Conservation (phyloP, 2,797 vertebrate species). For the Dallia pectoralis region DNA sequence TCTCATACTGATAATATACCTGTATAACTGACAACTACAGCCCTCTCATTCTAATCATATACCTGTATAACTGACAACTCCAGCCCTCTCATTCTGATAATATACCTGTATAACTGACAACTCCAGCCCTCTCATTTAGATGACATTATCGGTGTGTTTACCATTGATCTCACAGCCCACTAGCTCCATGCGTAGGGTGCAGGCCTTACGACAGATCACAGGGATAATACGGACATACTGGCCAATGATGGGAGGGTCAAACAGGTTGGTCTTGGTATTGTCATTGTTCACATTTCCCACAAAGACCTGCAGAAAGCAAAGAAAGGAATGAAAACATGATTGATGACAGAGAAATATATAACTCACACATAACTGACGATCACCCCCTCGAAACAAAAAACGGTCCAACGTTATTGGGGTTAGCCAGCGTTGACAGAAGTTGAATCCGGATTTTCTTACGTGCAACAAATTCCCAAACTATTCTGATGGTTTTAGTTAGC, state of each 20-base stretch:
- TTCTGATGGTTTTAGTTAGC: too few relatives aligned
- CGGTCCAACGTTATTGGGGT: too few relatives aligned
- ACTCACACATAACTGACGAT: neutral
- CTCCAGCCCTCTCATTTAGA: too few relatives aligned
- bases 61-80: neutral
- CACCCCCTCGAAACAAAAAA: neutral
- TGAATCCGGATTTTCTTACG: too few relatives aligned
- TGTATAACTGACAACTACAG: neutral
- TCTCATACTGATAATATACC: too few relatives aligned
- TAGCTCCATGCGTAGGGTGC: slow-evolving; percentile 92
- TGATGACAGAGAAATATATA: neutral
- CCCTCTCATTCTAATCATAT: neutral
- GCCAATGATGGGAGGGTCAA: slow-evolving; percentile 81
- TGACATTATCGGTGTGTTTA: slow-evolving; percentile 61
- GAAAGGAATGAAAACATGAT: neutral
- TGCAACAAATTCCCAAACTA: too few relatives aligned
- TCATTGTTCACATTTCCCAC: slow-evolving; percentile 84
- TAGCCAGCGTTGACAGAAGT: too few relatives aligned
- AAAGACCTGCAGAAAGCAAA: slow-evolving; percentile 76
- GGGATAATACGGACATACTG: slow-evolving; percentile 89
- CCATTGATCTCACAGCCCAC: slow-evolving; percentile 94
- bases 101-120: too few relatives aligned
- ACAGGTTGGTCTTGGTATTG: slow-evolving; percentile 80
- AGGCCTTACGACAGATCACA: slow-evolving; percentile 79
- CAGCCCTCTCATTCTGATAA: neutral